Conservation (phyloP, 2,113 vertebrate species). For the Shinisaurus crocodilurus region DNA sequence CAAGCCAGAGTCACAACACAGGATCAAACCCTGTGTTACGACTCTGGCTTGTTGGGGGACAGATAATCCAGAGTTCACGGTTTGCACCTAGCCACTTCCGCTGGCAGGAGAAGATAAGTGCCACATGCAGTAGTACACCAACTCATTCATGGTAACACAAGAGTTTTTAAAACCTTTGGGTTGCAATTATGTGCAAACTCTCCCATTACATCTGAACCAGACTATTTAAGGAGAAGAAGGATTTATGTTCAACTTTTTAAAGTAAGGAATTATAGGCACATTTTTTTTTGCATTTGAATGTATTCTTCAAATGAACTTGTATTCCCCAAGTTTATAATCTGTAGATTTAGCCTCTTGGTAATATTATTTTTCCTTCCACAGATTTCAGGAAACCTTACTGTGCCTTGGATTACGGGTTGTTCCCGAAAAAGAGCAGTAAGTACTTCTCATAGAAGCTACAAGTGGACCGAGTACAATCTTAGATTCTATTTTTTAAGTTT, state of each 20-base stretch:
- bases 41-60: too few relatives aligned
- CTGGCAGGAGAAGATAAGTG: too few relatives aligned
- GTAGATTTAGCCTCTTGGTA: conserved; percentile 43
- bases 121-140: too few relatives aligned
- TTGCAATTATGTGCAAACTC: too few relatives aligned
- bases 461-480: conserved; percentile 16
- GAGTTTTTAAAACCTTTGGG: too few relatives aligned
- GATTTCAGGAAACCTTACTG: conserved; percentile 89
- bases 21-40: too few relatives aligned
- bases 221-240: neutral
- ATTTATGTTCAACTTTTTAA: neutral
- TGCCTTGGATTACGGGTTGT: conserved; percentile 95
- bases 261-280: neutral
- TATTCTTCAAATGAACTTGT: neutral
- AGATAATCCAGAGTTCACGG: too few relatives aligned
- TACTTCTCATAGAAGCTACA: conserved; percentile 67
- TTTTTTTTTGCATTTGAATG: neutral
- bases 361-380: conserved; percentile 75
- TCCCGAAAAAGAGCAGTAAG: conserved; percentile 99
- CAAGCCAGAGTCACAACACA: too few relatives aligned
- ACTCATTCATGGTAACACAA: too few relatives aligned
- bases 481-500: neutral
- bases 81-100: too few relatives aligned
- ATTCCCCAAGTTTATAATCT: conserved; percentile 2
- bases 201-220: neutral